Evolutionary conservation across 2,113 vertebrate species (phyloP).

Genomic region (Poeciliopsis occidentalis): DNA sequence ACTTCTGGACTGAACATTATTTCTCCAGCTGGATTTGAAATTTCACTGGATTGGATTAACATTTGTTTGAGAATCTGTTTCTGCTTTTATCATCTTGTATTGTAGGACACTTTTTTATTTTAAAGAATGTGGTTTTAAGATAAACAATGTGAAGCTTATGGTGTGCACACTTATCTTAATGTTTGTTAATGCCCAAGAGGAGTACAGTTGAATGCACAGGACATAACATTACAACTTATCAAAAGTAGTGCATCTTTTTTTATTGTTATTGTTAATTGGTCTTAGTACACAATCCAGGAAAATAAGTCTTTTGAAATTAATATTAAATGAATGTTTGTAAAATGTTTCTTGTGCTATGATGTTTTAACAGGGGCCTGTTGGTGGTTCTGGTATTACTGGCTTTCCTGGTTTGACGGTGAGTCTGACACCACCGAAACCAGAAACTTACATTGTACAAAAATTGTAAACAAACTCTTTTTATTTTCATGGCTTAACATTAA

Average conservation of each 20-base stretch:
- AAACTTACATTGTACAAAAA: too few relatives aligned
- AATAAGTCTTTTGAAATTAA: neutral
- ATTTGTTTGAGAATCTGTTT: neutral
- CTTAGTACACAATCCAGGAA: neutral
- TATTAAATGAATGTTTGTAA: neutral
- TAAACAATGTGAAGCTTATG: neutral
- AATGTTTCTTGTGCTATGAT: conserved; percentile 32
- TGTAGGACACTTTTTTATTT: neutral
- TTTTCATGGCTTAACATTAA: neutral
- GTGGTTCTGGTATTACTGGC: conserved; percentile 87
- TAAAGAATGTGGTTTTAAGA: neutral
- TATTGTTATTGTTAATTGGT: neutral
- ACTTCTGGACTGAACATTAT: neutral
- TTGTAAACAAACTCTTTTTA: too few relatives aligned
- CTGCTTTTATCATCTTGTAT: neutral
- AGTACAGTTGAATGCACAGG: too few relatives aligned
- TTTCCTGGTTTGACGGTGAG: conserved; percentile 96
- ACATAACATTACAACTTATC: too few relatives aligned
- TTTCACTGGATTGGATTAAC: neutral
- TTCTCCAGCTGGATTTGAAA: neutral
- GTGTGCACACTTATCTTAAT: neutral
- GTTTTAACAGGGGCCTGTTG: conserved; percentile 86
- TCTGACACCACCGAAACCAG: conserved; percentile 38
- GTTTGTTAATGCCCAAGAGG: too few relatives aligned
- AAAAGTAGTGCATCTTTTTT: too few relatives aligned